These are phyloP conservation scores for Serranus cabrilla DNA, from an alignment of 2,797 vertebrate genomes.

Conservation along the genomic window DNA sequence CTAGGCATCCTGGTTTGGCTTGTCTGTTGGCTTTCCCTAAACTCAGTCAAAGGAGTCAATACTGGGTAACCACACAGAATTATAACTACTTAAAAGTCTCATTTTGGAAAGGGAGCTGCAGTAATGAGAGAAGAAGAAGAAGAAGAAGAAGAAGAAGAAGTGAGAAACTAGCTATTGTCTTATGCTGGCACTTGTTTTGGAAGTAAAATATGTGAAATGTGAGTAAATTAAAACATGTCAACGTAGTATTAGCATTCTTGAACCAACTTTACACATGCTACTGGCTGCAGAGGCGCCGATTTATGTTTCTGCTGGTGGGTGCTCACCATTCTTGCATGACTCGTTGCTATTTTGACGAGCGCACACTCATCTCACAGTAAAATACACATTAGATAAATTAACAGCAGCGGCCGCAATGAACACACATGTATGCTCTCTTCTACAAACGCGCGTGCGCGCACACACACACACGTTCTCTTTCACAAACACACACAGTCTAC, in stretches of 20 bases:
- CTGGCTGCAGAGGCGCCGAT: no score
- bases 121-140: background rate
- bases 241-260: background rate
- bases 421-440: no score
- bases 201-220: background rate
- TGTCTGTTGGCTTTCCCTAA: background rate
- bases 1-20: background rate
- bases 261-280: background rate
- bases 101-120: background rate
- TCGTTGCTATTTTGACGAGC: no score
- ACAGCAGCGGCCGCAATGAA: no score
- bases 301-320: no score
- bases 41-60: background rate
- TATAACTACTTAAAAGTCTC: background rate
- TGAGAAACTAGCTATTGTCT: background rate
- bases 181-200: background rate
- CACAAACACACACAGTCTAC: no score
- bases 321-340: no score
- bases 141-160: no score
- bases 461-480: no score
- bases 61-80: background rate
- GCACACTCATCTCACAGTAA: no score
- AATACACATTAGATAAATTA: no score
- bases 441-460: no score
- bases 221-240: background rate